phyloP scores from a whole-genome alignment of 2,888 invertebrate genomes.

The Drosophila prostipennis region DNA sequence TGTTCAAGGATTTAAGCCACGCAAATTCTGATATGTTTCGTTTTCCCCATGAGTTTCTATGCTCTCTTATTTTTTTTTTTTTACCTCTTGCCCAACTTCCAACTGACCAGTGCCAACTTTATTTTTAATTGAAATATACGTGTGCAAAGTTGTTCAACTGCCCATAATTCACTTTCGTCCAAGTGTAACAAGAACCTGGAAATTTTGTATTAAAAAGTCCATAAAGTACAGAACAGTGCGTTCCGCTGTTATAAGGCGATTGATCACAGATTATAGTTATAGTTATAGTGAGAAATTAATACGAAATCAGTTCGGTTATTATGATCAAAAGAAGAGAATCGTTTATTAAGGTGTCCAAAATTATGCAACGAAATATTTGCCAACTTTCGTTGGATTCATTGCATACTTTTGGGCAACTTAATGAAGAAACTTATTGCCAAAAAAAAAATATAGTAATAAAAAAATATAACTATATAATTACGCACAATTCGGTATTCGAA shows the following conservation, averaged over 20 bases:
- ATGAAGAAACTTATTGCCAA: too few species aligned
- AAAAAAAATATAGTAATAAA: too few species aligned
- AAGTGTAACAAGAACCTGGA: slow-evolving; percentile 26
- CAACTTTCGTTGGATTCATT: too few species aligned
- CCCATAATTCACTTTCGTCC: slow-evolving; percentile 59
- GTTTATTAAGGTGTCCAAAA: too few species aligned
- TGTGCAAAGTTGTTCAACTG: slow-evolving; percentile 60
- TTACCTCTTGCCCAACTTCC: not conserved
- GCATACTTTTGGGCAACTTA: too few species aligned
- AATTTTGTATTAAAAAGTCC: slow-evolving; percentile 10
- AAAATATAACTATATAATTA: too few species aligned
- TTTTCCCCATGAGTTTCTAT: not conserved
- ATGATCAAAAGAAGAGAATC: too few species aligned
- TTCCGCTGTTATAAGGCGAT: not conserved
- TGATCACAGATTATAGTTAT: too few species aligned
- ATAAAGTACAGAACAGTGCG: slow-evolving; percentile 2
- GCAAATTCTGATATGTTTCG: not conserved
- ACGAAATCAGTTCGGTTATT: too few species aligned
- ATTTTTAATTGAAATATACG: slow-evolving; percentile 32
- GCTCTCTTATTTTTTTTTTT: not conserved
- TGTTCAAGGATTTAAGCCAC: not conserved
- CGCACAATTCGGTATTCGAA: too few species aligned
- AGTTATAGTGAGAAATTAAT: not conserved
- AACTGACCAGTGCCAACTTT: slow-evolving; percentile 12
- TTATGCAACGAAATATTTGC: too few species aligned